phyloP scores from a whole-genome alignment of 2,797 vertebrate species.

The Pelodytes ibericus region DNA sequence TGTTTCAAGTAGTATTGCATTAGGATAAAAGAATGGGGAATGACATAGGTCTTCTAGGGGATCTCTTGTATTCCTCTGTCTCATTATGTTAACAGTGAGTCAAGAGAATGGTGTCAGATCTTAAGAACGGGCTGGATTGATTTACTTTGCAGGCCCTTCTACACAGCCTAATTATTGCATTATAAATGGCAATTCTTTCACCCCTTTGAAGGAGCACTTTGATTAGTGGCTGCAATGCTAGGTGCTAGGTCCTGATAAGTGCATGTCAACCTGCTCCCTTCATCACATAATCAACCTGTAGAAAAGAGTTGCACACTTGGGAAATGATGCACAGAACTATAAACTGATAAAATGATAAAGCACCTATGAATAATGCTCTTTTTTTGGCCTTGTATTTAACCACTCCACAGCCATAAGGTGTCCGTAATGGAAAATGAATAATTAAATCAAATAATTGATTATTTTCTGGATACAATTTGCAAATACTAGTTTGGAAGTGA shows the following conservation, averaged over 20 bases:
- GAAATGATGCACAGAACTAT: conserved; percentile 40
- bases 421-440: conserved; percentile 51
- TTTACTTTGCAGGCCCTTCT: conserved; percentile 86
- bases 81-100: conserved; percentile 76
- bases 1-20: conserved; percentile 66
- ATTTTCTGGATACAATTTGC: conserved; percentile 35
- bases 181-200: conserved; percentile 87
- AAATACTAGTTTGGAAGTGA: conserved; percentile 41
- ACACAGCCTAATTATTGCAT: conserved; percentile 84
- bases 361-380: conserved; percentile 43
- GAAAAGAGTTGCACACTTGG: conserved; percentile 52
- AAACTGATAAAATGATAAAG: conserved; percentile 53
- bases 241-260: conserved; percentile 69
- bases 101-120: conserved; percentile 74
- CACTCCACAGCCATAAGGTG: conserved; percentile 20
- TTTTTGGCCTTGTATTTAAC: conserved; percentile 19
- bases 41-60: conserved; percentile 61
- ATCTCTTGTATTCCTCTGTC: conserved; percentile 69
- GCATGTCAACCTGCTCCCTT: conserved; percentile 72
- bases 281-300: conserved; percentile 60
- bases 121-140: conserved; percentile 74
- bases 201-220: conserved; percentile 71
- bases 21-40: conserved; percentile 59
- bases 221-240: conserved; percentile 72
- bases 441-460: conserved; percentile 44